Percentiles rank a stretch among this genome's conserved stretches.
These are phyloP conservation scores for Amiota minor DNA, from an alignment of 2,888 invertebrate species.

Conservation along the genomic window DNA sequence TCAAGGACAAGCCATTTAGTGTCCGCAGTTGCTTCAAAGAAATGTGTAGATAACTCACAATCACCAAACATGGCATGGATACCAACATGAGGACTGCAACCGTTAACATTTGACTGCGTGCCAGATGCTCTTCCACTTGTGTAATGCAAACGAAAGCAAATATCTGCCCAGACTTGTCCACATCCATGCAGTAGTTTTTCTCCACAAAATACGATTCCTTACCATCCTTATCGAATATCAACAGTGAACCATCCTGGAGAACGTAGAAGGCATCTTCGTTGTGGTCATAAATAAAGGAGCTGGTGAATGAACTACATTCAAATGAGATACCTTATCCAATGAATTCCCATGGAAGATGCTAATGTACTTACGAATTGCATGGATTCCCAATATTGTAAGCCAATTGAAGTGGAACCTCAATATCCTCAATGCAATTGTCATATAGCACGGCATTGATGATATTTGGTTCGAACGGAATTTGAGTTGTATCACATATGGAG, in stretches of 20 bases:
- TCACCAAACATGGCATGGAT: slow-evolving; percentile 69
- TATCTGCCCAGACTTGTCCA: slow-evolving; percentile 64
- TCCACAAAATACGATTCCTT: slow-evolving; percentile 65
- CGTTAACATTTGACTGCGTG: slow-evolving; percentile 59
- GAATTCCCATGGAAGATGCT: not conserved
- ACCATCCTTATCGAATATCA: slow-evolving; percentile 67
- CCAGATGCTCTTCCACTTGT: slow-evolving; percentile 65
- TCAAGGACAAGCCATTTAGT: slow-evolving; percentile 70
- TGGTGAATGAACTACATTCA: slow-evolving; percentile 31
- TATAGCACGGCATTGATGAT: slow-evolving; percentile 68
- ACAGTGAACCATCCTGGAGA: slow-evolving; percentile 70
- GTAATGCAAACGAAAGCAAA: slow-evolving; percentile 71
- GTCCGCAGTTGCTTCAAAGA: slow-evolving; percentile 63
- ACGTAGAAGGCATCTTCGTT: slow-evolving; percentile 65
- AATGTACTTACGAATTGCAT: slow-evolving; percentile 67
- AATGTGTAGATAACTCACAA: slow-evolving; percentile 68
- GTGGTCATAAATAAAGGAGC: slow-evolving; percentile 61
- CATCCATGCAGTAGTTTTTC: slow-evolving; percentile 70
- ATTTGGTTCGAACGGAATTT: slow-evolving; percentile 52
- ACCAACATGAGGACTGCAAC: slow-evolving; percentile 69
- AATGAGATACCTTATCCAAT: slow-evolving; percentile 8
- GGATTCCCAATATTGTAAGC: slow-evolving; percentile 69
- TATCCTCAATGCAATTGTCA: slow-evolving; percentile 72
- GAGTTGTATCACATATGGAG: slow-evolving; percentile 56
- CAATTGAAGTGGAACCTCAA: slow-evolving; percentile 59